These are phyloP conservation scores for Scaeva pyrastri DNA, from an alignment of 2,888 invertebrate genomes.

Conservation along the genomic window DNA sequence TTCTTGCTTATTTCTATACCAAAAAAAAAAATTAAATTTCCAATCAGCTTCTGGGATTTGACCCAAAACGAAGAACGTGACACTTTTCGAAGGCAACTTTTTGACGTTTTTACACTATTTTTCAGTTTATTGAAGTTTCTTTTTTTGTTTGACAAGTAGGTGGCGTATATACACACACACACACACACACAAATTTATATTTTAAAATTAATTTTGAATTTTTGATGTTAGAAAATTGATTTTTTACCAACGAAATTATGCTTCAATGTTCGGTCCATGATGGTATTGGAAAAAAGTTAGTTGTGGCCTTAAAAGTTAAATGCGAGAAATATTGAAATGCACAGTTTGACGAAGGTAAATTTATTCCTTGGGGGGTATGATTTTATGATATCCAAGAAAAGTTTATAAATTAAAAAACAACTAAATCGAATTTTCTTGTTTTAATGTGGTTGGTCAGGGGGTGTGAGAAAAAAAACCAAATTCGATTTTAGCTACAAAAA, in stretches of 20 bases:
- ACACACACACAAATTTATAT: too few relatives aligned
- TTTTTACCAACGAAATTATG: neutral
- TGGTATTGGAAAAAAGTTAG: neutral
- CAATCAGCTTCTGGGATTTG: conserved; percentile 46
- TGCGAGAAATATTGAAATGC: too few relatives aligned
- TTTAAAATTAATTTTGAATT: conserved; percentile 52
- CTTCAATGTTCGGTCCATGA: too few relatives aligned
- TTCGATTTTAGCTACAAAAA: too few relatives aligned
- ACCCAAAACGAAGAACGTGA: conserved; percentile 49
- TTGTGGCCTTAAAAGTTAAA: neutral
- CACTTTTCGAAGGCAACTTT: conserved; percentile 49
- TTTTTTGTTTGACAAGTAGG: neutral
- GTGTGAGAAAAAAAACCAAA: too few relatives aligned
- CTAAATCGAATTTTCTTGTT: too few relatives aligned
- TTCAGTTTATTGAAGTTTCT: conserved; percentile 8
- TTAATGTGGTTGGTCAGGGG: too few relatives aligned
- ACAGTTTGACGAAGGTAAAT: too few relatives aligned
- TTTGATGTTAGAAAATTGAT: conserved; percentile 60
- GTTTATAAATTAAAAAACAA: too few relatives aligned
- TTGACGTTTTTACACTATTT: conserved; percentile 26
- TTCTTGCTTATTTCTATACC: neutral
- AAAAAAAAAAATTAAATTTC: conserved; percentile 44
- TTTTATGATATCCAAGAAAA: too few relatives aligned
- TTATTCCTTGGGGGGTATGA: too few relatives aligned
- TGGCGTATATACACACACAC: too few relatives aligned